Conservation (phyloP, 2,113 vertebrate species). For the Chrysemys picta region DNA sequence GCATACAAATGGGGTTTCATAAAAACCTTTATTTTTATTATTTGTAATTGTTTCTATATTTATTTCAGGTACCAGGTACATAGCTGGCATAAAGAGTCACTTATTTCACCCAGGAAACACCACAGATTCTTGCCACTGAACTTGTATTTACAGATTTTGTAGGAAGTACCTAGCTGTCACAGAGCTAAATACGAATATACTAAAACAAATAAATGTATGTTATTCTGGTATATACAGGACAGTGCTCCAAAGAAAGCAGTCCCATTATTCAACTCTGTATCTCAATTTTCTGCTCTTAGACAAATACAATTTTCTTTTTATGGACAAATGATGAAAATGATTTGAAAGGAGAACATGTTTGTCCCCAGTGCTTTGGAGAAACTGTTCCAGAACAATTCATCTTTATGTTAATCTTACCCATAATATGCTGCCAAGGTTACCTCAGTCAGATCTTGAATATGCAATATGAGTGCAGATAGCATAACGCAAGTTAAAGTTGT, state of each 20-base stretch:
- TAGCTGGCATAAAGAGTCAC: not conserved
- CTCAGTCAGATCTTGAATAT: slow-evolving; percentile 33
- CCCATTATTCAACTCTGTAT: not conserved
- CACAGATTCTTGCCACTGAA: not conserved
- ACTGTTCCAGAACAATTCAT: slow-evolving; percentile 44
- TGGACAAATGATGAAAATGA: not conserved
- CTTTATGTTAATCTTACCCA: slow-evolving; percentile 44
- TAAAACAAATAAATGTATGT: not conserved
- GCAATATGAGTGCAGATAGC: slow-evolving; percentile 24
- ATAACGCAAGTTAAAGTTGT: slow-evolving; percentile 24
- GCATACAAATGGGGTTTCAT: not conserved
- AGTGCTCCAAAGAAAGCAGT: not conserved
- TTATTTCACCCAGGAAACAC: not conserved
- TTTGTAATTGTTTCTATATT: not conserved
- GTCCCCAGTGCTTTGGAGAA: slow-evolving; percentile 36
- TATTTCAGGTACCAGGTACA: not conserved
- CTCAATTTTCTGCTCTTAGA: slow-evolving; percentile 1
- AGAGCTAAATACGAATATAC: not conserved
- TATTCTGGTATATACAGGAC: not conserved
- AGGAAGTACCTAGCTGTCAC: not conserved
- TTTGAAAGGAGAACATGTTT: slow-evolving; percentile 24
- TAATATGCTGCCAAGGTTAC: slow-evolving; percentile 27
- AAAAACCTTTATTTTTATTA: not conserved
- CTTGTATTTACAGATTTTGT: not conserved
- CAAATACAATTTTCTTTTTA: slow-evolving; percentile 20